Percentiles rank a stretch among this genome's conserved stretches.
phyloP scores from a whole-genome alignment of 2,888 invertebrate species.

The Sabatieria punctata region DNA sequence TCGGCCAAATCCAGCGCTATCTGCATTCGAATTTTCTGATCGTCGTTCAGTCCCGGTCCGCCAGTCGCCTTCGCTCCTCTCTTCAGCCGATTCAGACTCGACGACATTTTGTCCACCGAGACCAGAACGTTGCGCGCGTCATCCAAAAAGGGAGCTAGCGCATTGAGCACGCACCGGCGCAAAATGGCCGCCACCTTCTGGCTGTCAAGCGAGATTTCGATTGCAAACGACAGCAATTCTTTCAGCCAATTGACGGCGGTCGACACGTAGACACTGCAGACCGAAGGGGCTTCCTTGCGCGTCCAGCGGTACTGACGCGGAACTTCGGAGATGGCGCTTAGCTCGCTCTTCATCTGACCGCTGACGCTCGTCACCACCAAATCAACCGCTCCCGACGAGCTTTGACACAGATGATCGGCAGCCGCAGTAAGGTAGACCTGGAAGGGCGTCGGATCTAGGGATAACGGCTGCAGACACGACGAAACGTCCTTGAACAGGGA shows the following conservation, averaged over 20 bases:
- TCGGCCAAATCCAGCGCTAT: conserved; percentile 63
- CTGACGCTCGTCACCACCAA: conserved; percentile 3
- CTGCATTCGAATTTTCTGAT: conserved; percentile 81
- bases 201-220: background rate
- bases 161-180: background rate
- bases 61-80: conserved; percentile 35
- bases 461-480: conserved; percentile 13
- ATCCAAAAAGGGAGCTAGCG: background rate
- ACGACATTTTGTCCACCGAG: conserved; percentile 85
- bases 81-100: conserved; percentile 72
- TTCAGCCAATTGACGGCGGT: conserved; percentile 45
- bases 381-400: conserved; percentile 4
- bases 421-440: conserved; percentile 14
- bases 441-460: conserved; percentile 18
- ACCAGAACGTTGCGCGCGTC: conserved; percentile 51
- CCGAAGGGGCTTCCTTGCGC: conserved; percentile 46
- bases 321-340: conserved; percentile 56
- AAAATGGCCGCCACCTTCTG: conserved; percentile 10
- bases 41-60: conserved; percentile 48
- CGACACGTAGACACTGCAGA: conserved; percentile 60
- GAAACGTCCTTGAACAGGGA: conserved; percentile 13
- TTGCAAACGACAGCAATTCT: background rate
- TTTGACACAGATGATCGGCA: conserved; percentile 8
- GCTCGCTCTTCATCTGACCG: background rate
- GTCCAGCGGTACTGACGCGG: conserved; percentile 57